Evolutionary conservation across 2,888 invertebrate species (phyloP).

Genomic region (Xanthorhoe spadicearia): DNA sequence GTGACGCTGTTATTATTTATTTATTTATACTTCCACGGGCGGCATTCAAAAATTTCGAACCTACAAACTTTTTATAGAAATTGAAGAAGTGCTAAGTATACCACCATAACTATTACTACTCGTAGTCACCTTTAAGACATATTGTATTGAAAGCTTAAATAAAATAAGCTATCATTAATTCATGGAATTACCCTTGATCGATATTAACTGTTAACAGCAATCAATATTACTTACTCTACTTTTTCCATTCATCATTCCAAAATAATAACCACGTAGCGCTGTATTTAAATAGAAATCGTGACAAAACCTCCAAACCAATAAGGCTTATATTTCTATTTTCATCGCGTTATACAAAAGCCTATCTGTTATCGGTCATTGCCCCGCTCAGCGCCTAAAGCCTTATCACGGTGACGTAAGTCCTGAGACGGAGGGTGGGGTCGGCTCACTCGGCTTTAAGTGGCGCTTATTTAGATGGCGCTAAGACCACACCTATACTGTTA

Average conservation of each 20-base stretch:
- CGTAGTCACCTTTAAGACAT: no score
- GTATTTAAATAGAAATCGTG: not conserved
- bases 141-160: no score
- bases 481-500: constrained; percentile 32
- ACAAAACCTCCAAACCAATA: not conserved
- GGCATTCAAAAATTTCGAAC: no score
- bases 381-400: constrained; percentile 37
- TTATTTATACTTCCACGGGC: no score
- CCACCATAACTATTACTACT: no score
- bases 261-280: not conserved
- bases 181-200: no score
- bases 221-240: no score
- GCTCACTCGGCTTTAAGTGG: constrained; percentile 38
- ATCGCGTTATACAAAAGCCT: constrained; percentile 5
- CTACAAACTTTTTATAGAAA: no score
- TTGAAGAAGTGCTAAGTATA: no score
- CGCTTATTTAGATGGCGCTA: constrained; percentile 37
- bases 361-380: constrained; percentile 35
- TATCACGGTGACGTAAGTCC: constrained; percentile 40
- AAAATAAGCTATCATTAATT: no score
- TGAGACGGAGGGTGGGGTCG: constrained; percentile 36
- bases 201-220: no score
- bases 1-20: no score
- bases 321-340: constrained; percentile 1
- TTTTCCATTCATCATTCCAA: not conserved